Evolutionary conservation across 1,140 invertebrate genomes (phyloP), one percentile per base, ranked within the genome.

Genomic region (Drosophila tropicalis): DNA sequence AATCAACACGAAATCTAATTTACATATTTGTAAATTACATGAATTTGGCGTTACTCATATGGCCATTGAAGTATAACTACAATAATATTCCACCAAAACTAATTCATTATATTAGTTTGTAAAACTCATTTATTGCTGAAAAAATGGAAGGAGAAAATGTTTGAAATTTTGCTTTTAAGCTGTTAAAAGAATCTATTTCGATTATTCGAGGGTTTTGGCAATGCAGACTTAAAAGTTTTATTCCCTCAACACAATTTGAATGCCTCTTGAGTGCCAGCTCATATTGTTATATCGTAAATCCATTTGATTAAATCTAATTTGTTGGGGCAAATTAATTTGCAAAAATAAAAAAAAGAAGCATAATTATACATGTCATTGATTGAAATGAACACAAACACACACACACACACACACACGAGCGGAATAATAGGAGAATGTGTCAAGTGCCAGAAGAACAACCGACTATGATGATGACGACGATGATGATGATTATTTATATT

Each of bases 21-120:
- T 77, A 67, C 73, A 77, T 77, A 76, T 71, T 71, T 58, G 32
- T 60, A 66, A 70, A 71, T 76, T 75, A 76, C 73, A 77, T 51
- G 39, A 54, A 62, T 60, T 65, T 76, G 66, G 69, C 67, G 4
- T 58, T 62, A 34, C 40, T 58, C 57, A 67, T 76, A 36, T 76
- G 74, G 39, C 51, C n/a, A 58, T 57, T 57, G 54, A 63, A 64
- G 29, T 65, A 75, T 57, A 64, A 44, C 34, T 25, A 7, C 2
- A 36, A 60, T 51, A 29, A 34, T 62, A 25, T 17, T n/a, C n/a
- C 25, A 39, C 13, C 13, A 17, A 60, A 22, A 29, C 2, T 19
- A 60, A 60, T 22, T 15, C 44, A 47, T 47, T 51, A 51, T 22
- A 22, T 10, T 47, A 47, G 17, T 47, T 47, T 19, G 15, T 47